Evolutionary conservation across 23 tunicate species (phyloP).

Genomic region (Pegea sp.): DNA sequence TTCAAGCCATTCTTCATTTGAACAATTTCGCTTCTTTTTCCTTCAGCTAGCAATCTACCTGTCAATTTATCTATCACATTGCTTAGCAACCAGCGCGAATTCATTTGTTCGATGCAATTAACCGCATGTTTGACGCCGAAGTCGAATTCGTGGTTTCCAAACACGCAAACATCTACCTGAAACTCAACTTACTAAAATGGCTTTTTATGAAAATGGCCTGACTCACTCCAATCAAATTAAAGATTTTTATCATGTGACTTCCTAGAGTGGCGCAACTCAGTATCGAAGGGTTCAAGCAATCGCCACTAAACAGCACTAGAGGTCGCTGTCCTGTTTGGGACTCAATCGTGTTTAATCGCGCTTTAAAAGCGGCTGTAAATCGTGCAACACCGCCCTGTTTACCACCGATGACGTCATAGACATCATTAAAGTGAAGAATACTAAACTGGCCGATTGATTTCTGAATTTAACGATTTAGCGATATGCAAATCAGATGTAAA

Average conservation of each 20-base stretch:
- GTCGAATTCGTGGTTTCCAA: constrained; percentile 93
- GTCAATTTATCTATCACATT: constrained; percentile 46
- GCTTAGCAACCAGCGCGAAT: constrained; percentile 59
- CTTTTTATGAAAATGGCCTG: not conserved
- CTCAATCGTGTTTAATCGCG: constrained; percentile 2
- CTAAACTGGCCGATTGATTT: no score
- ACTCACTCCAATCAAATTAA: constrained; percentile 46
- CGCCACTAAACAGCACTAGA: constrained; percentile 57
- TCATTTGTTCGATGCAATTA: constrained; percentile 25
- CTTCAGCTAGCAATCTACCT: constrained; percentile 22
- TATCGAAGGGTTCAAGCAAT: constrained; percentile 82
- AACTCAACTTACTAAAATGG: no score
- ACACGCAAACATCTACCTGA: constrained; percentile 61
- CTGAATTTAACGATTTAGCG: no score
- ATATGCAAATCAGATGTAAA: no score
- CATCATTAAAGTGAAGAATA: constrained; percentile 92
- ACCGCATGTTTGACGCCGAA: constrained; percentile 67
- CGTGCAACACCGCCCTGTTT: constrained; percentile 15
- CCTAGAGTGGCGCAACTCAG: constrained; percentile 83
- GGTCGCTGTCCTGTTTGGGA: constrained; percentile 23
- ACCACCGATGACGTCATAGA: constrained; percentile 60
- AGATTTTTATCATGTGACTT: constrained; percentile 62
- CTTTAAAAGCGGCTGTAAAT: constrained; percentile 18
- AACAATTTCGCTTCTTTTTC: constrained; percentile 9
- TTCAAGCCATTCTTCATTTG: constrained; percentile 28